Evolutionary conservation across 2,888 invertebrate genomes (phyloP).

Genomic region (Zygogramma bicolorata): DNA sequence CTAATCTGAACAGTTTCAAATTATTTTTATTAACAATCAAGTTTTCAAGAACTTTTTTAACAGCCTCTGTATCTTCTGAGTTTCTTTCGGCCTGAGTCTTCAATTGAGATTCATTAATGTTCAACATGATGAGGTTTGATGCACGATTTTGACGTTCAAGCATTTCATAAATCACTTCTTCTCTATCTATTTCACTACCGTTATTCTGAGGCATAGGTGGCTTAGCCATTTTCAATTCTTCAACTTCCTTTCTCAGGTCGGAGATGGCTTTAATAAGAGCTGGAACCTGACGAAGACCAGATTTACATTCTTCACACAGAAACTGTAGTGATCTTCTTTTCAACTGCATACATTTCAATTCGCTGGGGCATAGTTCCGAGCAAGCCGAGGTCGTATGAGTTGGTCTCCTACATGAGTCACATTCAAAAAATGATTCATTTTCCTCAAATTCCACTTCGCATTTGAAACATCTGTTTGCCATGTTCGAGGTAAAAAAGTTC

Average conservation of each 20-base stretch:
- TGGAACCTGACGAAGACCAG: conserved; percentile 6
- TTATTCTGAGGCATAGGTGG: conserved; percentile 7
- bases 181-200: conserved; percentile 7
- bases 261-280: conserved; percentile 14
- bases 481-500: not conserved
- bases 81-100: conserved; percentile 1
- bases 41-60: conserved; percentile 7
- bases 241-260: conserved; percentile 10
- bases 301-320: conserved; percentile 10
- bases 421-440: conserved; percentile 14
- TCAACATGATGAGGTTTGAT: not conserved
- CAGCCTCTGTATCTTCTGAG: conserved; percentile 2
- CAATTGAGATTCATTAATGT: not conserved
- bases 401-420: conserved; percentile 15
- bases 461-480: conserved; percentile 14
- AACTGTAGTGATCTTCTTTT: conserved; percentile 14
- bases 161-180: conserved; percentile 8
- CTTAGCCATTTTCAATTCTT: conserved; percentile 6
- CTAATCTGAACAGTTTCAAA: conserved; percentile 15
- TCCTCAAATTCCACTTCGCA: conserved; percentile 13
- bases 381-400: conserved; percentile 11
- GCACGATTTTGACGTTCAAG: conserved; percentile 6
- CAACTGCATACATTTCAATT: conserved; percentile 16
- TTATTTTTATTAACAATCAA: conserved; percentile 4
- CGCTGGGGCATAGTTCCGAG: conserved; percentile 11